Evolutionary conservation across 2,113 vertebrate genomes (phyloP), one percentile per base, ranked within the genome.

Genomic region (Chionodraco myersi): DNA sequence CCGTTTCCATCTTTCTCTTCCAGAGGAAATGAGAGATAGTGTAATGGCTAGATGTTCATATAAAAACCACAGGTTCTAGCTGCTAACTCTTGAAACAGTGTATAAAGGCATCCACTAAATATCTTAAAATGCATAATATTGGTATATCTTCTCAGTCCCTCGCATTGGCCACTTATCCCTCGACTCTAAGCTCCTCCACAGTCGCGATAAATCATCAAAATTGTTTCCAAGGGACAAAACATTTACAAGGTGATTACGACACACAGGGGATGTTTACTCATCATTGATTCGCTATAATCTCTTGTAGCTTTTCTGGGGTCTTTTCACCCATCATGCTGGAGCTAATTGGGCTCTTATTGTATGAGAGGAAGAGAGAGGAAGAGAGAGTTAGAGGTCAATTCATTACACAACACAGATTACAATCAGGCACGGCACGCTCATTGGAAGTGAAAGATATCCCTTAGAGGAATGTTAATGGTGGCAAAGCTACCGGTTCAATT

Each of bases 391-490:
- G 80, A 73, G 81, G 82, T 84, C 34, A 23, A 77, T 72, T 82
- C 71, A 86, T 91, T 93, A 91, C 52, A 63, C 89, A 91, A 94
- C 86, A 23, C 70, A 83, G 89, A 91, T 88, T 92, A 92, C 67
- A 58, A 82, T 88, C 85, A 86, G 63, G 48, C 44, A 56, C 51
- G 36, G 26, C 72, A 79, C 2, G 5, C 76, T 92, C 59, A 88
- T 81, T 89, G 81, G 81, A 91, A 88, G 80, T 90, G 92, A 93
- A 91, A 86, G 82, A 86, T 86, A 86, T 91, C 86, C 86, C 72
- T 66, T 26, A n/a, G 72, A 94, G 86, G 92, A 93, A 93, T 92
- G 89, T 92, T 93, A 90, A 94, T 90, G 77, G 89, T 82, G 79
- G 34, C 41, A 82, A 85, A 86, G 81, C 57, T 75, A 70, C 67